phyloP scores from a whole-genome alignment of 2,888 invertebrate species.

The Boloria euphrosyne region DNA sequence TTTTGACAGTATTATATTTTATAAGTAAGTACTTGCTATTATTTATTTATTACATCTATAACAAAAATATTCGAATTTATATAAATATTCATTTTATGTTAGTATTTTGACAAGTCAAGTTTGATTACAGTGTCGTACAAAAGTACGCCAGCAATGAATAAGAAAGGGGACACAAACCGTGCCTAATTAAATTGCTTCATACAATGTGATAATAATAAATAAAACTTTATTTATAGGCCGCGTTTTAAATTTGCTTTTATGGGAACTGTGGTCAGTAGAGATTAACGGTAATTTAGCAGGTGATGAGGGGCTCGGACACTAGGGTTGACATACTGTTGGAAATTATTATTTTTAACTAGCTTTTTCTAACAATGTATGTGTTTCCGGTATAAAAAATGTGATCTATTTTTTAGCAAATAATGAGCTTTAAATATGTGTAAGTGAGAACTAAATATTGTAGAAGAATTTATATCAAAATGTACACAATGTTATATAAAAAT shows the following conservation, averaged over 20 bases:
- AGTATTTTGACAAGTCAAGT: conserved; percentile 37
- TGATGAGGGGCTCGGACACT: conserved; percentile 46
- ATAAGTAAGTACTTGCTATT: too few relatives aligned
- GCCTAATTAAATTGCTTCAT: conserved; percentile 52
- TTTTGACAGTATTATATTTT: too few relatives aligned
- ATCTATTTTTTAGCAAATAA: too few relatives aligned
- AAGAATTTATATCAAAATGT: too few relatives aligned
- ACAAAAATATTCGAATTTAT: not conserved
- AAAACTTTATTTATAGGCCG: conserved; percentile 53
- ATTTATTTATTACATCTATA: not conserved
- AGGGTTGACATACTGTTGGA: conserved; percentile 41
- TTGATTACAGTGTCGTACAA: conserved; percentile 27
- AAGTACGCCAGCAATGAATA: conserved; percentile 19
- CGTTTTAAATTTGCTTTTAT: conserved; percentile 76
- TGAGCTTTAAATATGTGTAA: too few relatives aligned
- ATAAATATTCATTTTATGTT: conserved; percentile 13
- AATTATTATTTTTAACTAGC: not conserved
- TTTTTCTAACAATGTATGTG: not conserved
- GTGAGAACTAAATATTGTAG: too few relatives aligned
- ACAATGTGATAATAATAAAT: conserved; percentile 49
- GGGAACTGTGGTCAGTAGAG: conserved; percentile 74
- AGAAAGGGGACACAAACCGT: conserved; percentile 42
- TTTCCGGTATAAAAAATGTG: not conserved
- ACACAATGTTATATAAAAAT: too few relatives aligned
- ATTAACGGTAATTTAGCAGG: conserved; percentile 70